Evolutionary conservation across 2,888 invertebrate species (phyloP).

Genomic region (Plagodis pulveraria): DNA sequence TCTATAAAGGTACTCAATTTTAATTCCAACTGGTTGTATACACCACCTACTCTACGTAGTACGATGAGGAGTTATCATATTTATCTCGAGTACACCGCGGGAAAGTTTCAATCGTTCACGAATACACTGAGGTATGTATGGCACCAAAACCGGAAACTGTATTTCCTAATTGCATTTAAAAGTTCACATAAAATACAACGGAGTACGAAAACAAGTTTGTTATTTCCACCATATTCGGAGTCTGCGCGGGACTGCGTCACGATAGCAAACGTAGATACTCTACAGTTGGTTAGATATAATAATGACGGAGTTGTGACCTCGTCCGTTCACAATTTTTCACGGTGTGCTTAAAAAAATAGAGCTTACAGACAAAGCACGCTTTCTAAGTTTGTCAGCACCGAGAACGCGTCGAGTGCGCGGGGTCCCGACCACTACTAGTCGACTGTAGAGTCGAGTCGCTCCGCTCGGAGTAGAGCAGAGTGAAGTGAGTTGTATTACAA

Average conservation of each 20-base stretch:
- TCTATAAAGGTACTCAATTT: slow-evolving; percentile 32
- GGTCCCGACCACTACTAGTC: slow-evolving; percentile 67
- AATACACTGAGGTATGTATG: slow-evolving; percentile 5
- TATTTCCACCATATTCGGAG: slow-evolving; percentile 58
- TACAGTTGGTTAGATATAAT: slow-evolving; percentile 17
- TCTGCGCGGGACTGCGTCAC: slow-evolving; percentile 59
- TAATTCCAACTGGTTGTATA: slow-evolving; percentile 22
- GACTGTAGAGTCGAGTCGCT: slow-evolving; percentile 6
- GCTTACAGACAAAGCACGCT: slow-evolving; percentile 62
- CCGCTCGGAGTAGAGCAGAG: slow-evolving; percentile 48
- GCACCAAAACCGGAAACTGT: slow-evolving; percentile 33
- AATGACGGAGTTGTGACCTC: slow-evolving; percentile 54
- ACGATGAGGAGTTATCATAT: neutral
- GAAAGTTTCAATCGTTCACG: slow-evolving; percentile 3
- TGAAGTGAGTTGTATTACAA: slow-evolving; percentile 65
- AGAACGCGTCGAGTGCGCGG: slow-evolving; percentile 57
- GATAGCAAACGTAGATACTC: slow-evolving; percentile 30
- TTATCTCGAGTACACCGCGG: slow-evolving; percentile 4
- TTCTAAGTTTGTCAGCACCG: slow-evolving; percentile 33
- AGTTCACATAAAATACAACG: slow-evolving; percentile 34
- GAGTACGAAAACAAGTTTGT: slow-evolving; percentile 54
- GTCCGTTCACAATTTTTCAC: slow-evolving; percentile 56
- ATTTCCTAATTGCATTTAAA: slow-evolving; percentile 42
- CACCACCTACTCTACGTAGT: neutral
- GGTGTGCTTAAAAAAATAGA: slow-evolving; percentile 41